Evolutionary conservation across 2,113 vertebrate genomes (phyloP), one percentile per base, ranked within the genome.

Genomic region (Strigops habroptila): DNA sequence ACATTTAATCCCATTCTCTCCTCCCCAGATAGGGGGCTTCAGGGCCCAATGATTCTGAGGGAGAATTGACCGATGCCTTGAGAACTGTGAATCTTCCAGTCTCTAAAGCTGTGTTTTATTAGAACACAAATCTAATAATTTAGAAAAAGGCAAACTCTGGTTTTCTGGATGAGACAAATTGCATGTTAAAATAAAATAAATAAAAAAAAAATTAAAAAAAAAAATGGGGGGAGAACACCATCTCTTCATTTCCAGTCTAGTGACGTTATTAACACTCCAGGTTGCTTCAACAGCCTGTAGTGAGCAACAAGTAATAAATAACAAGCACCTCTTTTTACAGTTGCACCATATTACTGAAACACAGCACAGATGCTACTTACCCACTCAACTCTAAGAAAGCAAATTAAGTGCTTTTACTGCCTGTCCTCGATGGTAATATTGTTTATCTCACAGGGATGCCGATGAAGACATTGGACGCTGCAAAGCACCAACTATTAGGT

Each of bases 371-470:
- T 8, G 30, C 81, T 89, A 43, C 51, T 91, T 63, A 67, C 46
- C 55, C 60, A 9, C 60, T 59, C 14, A 18, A 21, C 77, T 78
- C 37, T 2, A 3, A 25, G 53, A 57, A 75, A 81, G 27, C 23
- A n/a, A 49, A 78, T 89, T 22, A 67, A 96, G 71, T 16, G 23
- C 17, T 81, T 67, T n/a, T 65, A 33, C 41, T 8, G 2, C 25
- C 68, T 31, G 0, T 67, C 16, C 31, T 69, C 4, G 0, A 5
- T 30, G 41, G 27, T 35, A 30, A 30, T 59, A 6, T 37, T 41
- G 30, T 70, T 92, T 89, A 63, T 84, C 77, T 84, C 91, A 6
- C 74, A 12, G 69, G 65, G 60, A 78, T 92, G 69, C n/a, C 0
- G 0, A 8, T 23, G 23, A 46, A 73, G 73, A 52, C 37, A 13